phyloP scores from a whole-genome alignment of 2,113 vertebrate species.

The Malurus alboscapulatus region DNA sequence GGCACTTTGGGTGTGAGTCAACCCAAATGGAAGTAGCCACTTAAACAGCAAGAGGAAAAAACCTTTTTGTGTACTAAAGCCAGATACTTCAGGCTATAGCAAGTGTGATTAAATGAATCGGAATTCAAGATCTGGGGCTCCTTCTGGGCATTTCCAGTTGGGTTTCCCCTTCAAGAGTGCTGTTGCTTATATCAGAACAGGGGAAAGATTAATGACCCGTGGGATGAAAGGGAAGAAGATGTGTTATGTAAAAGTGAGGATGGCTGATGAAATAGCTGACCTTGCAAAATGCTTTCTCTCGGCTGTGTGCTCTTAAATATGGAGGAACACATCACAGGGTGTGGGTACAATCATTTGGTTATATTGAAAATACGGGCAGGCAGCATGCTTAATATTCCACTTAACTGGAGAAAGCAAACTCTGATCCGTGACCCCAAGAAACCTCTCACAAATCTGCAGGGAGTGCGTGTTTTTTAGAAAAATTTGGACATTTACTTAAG shows the following conservation, averaged over 20 bases:
- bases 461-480: not conserved
- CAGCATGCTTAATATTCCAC: not conserved
- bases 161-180: not conserved
- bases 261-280: not conserved
- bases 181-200: fast-evolving
- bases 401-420: not conserved
- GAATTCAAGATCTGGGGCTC: not conserved
- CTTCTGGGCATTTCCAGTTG: conserved; percentile 31
- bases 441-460: not conserved
- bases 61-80: not conserved
- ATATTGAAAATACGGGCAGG: not conserved
- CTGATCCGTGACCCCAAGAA: not conserved
- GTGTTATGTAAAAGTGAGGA: not conserved
- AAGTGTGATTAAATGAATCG: not conserved
- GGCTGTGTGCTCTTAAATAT: not conserved
- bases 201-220: not conserved
- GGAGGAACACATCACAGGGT: not conserved
- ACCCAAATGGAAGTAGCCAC: not conserved
- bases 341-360: not conserved
- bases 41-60: not conserved
- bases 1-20: fast-evolving
- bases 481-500: fast-evolving
- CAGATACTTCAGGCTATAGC: not conserved
- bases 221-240: not conserved
- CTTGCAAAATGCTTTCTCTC: not conserved